Evolutionary conservation across 2,113 vertebrate genomes (phyloP), one percentile per base, ranked within the genome.

Genomic region (Aegithalos caudatus): DNA sequence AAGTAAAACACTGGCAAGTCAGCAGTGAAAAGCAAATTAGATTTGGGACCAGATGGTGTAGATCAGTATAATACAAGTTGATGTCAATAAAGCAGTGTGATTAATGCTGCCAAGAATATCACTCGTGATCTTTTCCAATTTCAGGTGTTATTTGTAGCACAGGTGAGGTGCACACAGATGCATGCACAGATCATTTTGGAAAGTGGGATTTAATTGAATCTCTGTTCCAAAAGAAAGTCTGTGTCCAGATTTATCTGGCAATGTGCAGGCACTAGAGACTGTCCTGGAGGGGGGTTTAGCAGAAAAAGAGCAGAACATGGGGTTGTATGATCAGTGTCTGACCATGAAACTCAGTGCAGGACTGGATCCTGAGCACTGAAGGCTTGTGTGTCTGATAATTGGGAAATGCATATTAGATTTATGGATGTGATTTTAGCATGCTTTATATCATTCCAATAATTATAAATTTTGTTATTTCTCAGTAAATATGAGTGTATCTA

Each of bases 51-150:
- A 97, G 92, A 92, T 97, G 96, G 94, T 94, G 89, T 94, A 89
- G 96, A 95, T 97, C 96, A 97, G 86, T 84, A 81, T 97, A 96
- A 96, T 89, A 86, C 65, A 94, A 96, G 91, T 72, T 95, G 96
- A 96, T 95, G 91, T 95, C 94, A 94, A 87, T 92, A 96, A 95
- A 89, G 86, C 24, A 23, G 61, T 4, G 40, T 95, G 95, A 97
- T 95, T 96, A 97, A 95, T 6, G 4, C 73, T 95, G 93, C 93
- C 94, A 95, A 97, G 91, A 95, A 67, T 92, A 94, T 91, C 83
- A 87, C 83, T 91, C 86, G 48, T 3, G 37, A 81, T 81, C 91
- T 91, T 71, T 91, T 81, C 62, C 89, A 91, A 50, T 91, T 95
- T 94, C 95, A 96, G 94, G 94, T 97, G 95, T 93, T 92, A 84